Evolutionary conservation across 2,113 vertebrate species (phyloP), one percentile per base, ranked within the genome.

Genomic region (Ellobius talpinus): DNA sequence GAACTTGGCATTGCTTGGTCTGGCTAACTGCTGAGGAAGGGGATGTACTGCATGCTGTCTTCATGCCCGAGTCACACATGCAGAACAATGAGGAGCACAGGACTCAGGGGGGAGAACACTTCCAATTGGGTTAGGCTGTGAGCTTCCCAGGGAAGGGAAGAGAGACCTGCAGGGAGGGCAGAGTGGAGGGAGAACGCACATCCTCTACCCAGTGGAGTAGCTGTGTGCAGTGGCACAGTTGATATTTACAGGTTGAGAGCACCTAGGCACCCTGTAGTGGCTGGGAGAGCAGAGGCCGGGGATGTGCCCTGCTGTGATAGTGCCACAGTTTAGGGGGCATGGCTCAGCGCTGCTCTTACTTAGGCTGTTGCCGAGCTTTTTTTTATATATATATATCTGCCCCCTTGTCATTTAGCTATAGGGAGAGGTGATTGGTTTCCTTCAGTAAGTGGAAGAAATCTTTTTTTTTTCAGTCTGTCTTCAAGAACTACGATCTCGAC

Each of bases 401-500:
- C 50, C 58, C 42, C n/a, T 52, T 19, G 26, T 42, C 84, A 19
- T n/a, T 78, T 96, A 74, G 19, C 42, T 87, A 7, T 66, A 90
- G 58, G 42, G 42, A 96, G 33, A 72, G 31, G 52, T 61, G 26
- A 70, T 6, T 39, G 50, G 29, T 89, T 97, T 90, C 45, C 76
- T 81, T 68, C n/a, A 17, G 16, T 90, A 73, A 81, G 88, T 21
- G 42, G 58, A 33, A 88, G 21, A 90, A 81, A 77, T 58, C 45
- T 90, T 94, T 96, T 92, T 89, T 50, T 91, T 92, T 88, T 63
- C 98, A 99, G 99, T 99, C 99, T 76, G 99, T 99, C 97, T 99
- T 99, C 98, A 99, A 99, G 98, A 99, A 99, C 98, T 99, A 99
- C 70, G 99, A 99, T 98, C 99, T 99, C 50, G 99, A 99, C 92